Base-by-base conservation (phyloP, 2,888 invertebrate genomes). In the Cheilosia scutellata region DNA sequence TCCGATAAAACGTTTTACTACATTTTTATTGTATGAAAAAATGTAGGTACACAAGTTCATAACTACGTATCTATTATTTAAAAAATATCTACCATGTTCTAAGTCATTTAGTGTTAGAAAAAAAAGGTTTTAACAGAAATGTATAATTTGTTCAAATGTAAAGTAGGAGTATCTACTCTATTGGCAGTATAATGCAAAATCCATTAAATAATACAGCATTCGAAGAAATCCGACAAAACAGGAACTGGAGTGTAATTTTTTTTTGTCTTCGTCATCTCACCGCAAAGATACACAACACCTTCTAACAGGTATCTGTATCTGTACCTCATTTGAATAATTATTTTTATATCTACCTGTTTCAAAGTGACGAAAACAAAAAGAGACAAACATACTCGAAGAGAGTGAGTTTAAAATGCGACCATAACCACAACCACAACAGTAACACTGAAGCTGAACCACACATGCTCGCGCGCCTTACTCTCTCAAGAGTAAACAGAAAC, bases 311-410 rank as follows among this genome's bases (percentile, higher is more conserved):
- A 71, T 37, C 47, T 55, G 65, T 83, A 71, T 37, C 47, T 55
- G 68, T n/a, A 29, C 6, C 51, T 74, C 31, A 83, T 78, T 70
- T 83, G 60, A 78, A 83, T 83, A 83, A 74, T 78, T 51, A 51
- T 68, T 74, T 68, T 57, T 42, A 60, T 37, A 58, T 74, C 74
- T 74, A 78, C 78, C 83, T 83, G 82, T 80, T 74, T 53, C 4
- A 65, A 65, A 47, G 6, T 49, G 51, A 31, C 13, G 49, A 53
- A 49, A 29, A 49, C 9, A 20, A 47, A 58, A 44, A 57, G 57
- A 57, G 42, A 51, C 37, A 58, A 63, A 33, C 33, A 57, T 47
- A 55, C 53, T 9, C 20, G 16, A 13, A 55, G 53, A 82, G 53
- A 68, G 51, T 6, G 11, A 7, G 37, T 11, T 37, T 33, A 9